Evolutionary conservation across 37 sponge, comb jelly and placozoan genomes (phyloP), one percentile per base, ranked within the genome.

Genomic region (Aplysina aerophoba): DNA sequence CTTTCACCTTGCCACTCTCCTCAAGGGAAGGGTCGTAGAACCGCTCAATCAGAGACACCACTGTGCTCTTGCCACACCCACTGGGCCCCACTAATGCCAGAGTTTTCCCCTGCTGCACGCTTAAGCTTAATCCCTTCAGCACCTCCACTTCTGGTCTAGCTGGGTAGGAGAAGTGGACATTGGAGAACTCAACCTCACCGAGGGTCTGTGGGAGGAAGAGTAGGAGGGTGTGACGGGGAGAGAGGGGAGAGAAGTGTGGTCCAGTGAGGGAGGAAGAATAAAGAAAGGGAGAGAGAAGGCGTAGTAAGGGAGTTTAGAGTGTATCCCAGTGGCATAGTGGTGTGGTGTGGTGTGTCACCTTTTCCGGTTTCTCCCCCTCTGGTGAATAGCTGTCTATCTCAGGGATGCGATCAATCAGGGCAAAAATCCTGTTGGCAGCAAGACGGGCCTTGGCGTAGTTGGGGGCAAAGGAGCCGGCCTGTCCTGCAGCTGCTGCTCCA

Each of bases 31-130:
- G 88, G 55, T 98, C 98, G 44, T 97, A 97, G 92, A 97, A 95
- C 22, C 97, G 84, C 83, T 94, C 88, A 0, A 96, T 58, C 0
- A 98, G 94, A 12, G 91, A 85, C 57, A 98, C 86, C 12, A 94
- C 85, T 1, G 99, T 98, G 68, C 97, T 96, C 89, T 98, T 98
- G 14, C 99, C 99, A 83, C 94, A 90, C 34, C 99, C 99, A 88
- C 95, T 94, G 65, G 89, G 81, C 15, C 99, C 99, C 25, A 97
- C 97, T 31, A 97, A 85, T 16, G 95, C 97, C 21, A 95, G 59
- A 0, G 94, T 97, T 82, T 96, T 88, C 16, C 95, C 95, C 14
- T 86, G 83, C 19, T 88, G 55, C 8, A 96, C 80, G 3, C 61
- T 40, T 54, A 97, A 66, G 20, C 4, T 67, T 0, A 96, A 66